phyloP scores from a whole-genome alignment of 2,113 vertebrate genomes.

The Barnardius zonarius region DNA sequence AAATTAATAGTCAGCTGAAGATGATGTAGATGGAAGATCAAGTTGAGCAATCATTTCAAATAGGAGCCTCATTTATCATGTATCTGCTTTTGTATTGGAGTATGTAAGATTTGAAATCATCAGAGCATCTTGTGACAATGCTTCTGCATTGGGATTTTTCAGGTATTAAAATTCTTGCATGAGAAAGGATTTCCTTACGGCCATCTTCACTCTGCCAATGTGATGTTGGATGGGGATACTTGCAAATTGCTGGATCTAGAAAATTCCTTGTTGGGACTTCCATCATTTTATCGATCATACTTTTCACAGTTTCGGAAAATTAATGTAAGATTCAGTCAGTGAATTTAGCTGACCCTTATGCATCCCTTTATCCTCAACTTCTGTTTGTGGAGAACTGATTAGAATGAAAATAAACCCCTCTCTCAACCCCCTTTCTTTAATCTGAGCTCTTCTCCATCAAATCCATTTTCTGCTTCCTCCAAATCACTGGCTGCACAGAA shows the following conservation, averaged over 20 bases:
- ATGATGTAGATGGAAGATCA: neutral
- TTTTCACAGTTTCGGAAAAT: constrained; percentile 93
- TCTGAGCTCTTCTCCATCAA: neutral
- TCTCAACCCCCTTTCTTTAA: neutral
- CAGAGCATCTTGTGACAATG: neutral
- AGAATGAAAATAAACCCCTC: neutral
- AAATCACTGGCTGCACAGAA: neutral
- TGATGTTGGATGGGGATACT: constrained; percentile 86
- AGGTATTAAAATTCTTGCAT: constrained; percentile 92
- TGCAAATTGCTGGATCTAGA: constrained; percentile 91
- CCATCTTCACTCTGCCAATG: constrained; percentile 90
- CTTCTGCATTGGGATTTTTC: neutral
- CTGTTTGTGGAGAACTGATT: neutral
- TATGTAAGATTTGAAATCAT: neutral
- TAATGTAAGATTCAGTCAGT: constrained; percentile 78
- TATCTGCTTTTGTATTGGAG: neutral
- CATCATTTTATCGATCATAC: constrained; percentile 85
- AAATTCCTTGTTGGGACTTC: constrained; percentile 91
- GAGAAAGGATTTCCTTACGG: constrained; percentile 89
- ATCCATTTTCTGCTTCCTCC: neutral
- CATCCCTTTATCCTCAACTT: neutral
- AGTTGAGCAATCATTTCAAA: neutral
- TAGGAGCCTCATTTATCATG: neutral
- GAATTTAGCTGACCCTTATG: neutral
- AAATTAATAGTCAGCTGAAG: neutral